phyloP scores from a whole-genome alignment of 2,113 vertebrate genomes.

The Macroglossus sobrinus region DNA sequence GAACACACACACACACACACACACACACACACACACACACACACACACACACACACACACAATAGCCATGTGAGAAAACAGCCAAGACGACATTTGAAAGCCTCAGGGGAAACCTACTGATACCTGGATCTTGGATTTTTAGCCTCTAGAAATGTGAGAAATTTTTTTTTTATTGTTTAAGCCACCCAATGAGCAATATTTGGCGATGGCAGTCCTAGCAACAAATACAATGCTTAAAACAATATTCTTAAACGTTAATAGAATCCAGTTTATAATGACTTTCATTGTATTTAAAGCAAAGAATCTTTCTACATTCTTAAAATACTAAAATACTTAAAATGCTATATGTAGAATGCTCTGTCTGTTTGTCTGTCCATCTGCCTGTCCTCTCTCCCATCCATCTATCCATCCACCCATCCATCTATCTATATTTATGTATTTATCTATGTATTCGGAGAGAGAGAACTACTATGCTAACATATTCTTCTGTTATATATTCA shows the following conservation, averaged over 20 bases:
- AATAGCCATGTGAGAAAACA: background rate
- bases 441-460: background rate
- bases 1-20: background rate
- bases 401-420: background rate
- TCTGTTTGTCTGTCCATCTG: background rate
- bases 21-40: no score
- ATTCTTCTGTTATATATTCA: background rate
- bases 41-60: background rate
- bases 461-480: background rate
- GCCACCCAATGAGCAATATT: background rate
- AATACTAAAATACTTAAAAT: background rate
- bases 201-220: background rate
- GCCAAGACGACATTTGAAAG: background rate
- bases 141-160: background rate
- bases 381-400: background rate
- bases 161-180: background rate
- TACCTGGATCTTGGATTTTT: background rate
- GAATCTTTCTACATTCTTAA: background rate
- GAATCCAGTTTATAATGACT: background rate
- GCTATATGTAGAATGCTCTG: background rate
- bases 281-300: background rate
- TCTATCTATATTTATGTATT: background rate
- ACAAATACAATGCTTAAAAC: background rate
- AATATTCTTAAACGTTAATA: background rate
- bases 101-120: background rate